Conservation (phyloP, 2,888 invertebrate species). For the Phortica magna region DNA sequence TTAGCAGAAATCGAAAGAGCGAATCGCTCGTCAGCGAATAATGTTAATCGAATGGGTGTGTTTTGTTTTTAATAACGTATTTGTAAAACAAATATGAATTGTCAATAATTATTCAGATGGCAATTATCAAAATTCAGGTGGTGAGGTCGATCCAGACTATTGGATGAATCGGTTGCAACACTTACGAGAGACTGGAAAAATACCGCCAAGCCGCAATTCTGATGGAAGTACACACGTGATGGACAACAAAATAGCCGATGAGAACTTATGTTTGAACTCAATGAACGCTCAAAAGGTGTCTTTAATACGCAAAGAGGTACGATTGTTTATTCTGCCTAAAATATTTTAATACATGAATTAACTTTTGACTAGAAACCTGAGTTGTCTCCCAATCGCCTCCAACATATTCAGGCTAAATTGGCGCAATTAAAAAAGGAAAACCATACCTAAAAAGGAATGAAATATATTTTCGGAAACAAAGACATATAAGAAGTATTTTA, state of each 20-base stretch:
- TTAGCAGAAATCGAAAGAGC: constrained; percentile 74
- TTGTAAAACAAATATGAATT: background rate
- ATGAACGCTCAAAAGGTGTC: constrained; percentile 75
- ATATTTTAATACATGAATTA: background rate
- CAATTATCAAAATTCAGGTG: constrained; percentile 61
- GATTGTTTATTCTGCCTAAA: constrained; percentile 37
- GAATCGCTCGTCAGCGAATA: background rate
- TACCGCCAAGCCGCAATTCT: constrained; percentile 63
- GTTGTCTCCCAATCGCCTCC: constrained; percentile 77
- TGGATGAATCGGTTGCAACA: constrained; percentile 77
- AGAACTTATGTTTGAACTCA: constrained; percentile 76
- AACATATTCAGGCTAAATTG: constrained; percentile 77
- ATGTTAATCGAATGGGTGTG: constrained; percentile 61
- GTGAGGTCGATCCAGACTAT: constrained; percentile 74
- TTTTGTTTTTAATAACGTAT: constrained; percentile 5
- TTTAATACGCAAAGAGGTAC: constrained; percentile 75
- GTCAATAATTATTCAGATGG: constrained; percentile 51
- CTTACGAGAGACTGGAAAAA: constrained; percentile 68
- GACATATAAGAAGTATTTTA: constrained; percentile 6
- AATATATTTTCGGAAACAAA: background rate
- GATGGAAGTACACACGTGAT: constrained; percentile 69
- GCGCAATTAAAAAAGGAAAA: constrained; percentile 77
- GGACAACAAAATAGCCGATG: constrained; percentile 77
- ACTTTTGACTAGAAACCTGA: constrained; percentile 71
- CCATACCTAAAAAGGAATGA: constrained; percentile 59